These are phyloP conservation scores for Thysanoteuthis rhombus DNA, from an alignment of 2,888 invertebrate species.

Conservation along the genomic window DNA sequence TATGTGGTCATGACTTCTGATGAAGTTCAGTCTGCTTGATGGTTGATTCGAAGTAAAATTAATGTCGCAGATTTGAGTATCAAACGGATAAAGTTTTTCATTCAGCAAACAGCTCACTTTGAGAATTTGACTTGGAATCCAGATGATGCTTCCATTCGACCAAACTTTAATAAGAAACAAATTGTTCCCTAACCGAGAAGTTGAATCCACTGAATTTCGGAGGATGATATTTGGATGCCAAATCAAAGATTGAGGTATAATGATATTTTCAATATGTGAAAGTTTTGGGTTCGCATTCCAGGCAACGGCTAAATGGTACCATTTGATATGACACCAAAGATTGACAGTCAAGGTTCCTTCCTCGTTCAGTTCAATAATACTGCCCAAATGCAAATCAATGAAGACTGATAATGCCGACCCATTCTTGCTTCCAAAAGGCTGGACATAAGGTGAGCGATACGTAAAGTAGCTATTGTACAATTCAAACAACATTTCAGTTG, in stretches of 20 bases:
- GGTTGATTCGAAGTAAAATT: not conserved
- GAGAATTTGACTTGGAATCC: not conserved
- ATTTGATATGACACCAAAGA: not conserved
- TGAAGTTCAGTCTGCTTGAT: not conserved
- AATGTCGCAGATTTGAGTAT: not conserved
- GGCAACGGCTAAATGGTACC: not conserved
- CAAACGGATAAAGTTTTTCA: not conserved
- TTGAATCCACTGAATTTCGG: not conserved
- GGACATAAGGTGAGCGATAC: not conserved
- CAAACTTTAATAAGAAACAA: not conserved
- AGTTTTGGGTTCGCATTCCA: not conserved
- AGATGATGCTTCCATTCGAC: not conserved
- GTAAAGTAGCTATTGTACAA: not conserved
- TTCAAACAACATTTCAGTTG: not conserved
- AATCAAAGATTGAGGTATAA: not conserved
- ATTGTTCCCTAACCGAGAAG: not conserved
- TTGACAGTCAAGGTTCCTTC: not conserved
- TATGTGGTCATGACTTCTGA: not conserved
- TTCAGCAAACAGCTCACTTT: not conserved
- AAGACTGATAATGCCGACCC: not conserved
- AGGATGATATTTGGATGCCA: not conserved
- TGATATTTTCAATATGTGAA: not conserved
- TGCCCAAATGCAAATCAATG: not conserved
- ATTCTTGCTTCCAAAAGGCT: not conserved
- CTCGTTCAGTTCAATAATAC: not conserved